Evolutionary conservation across 1,140 invertebrate genomes (phyloP).

Genomic region (Brachionus koreanus): DNA sequence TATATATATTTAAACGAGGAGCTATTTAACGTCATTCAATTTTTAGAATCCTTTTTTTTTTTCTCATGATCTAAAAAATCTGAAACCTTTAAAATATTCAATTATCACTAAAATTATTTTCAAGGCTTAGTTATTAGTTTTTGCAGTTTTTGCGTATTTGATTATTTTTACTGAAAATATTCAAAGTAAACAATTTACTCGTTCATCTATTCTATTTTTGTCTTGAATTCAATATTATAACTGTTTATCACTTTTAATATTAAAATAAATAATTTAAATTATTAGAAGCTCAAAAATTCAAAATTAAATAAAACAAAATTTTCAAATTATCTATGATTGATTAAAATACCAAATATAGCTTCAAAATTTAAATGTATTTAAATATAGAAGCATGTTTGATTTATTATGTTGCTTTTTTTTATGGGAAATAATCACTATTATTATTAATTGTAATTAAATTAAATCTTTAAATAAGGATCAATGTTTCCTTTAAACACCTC

Average conservation of each 20-base stretch:
- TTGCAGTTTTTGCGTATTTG: background rate
- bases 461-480: background rate
- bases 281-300: too few species aligned
- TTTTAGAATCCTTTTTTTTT: background rate
- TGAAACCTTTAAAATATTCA: background rate
- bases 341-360: background rate
- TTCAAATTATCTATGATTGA: too few species aligned
- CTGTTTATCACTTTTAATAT: too few species aligned
- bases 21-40: background rate
- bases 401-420: background rate
- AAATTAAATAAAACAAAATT: too few species aligned
- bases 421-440: background rate
- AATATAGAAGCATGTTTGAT: background rate
- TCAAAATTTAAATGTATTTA: background rate
- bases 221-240: too few species aligned
- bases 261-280: too few species aligned
- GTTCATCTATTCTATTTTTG: too few species aligned
- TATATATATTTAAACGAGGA: background rate
- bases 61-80: background rate
- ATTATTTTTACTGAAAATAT: background rate
- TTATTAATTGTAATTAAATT: background rate
- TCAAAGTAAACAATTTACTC: too few species aligned
- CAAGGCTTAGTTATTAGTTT: background rate
- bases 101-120: background rate
- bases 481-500: background rate